phyloP scores from a whole-genome alignment of 2,113 vertebrate species.

The Eidolon helvum region DNA sequence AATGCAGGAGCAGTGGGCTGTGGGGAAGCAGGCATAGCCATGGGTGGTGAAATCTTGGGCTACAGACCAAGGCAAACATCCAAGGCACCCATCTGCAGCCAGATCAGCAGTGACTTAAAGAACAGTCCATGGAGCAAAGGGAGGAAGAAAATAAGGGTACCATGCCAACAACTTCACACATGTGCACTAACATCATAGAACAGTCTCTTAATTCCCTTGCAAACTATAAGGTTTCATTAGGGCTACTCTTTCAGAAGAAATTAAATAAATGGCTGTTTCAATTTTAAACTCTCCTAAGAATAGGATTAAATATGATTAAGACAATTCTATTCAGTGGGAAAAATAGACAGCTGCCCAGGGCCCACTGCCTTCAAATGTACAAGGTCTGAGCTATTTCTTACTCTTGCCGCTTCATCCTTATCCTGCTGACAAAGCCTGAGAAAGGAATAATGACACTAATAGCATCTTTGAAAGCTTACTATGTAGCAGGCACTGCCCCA shows the following conservation, averaged over 20 bases:
- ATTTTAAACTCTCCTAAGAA: constrained; percentile 1
- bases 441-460: not conserved
- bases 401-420: not conserved
- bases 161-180: accelerated
- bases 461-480: not conserved
- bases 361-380: not conserved
- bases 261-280: constrained; percentile 1
- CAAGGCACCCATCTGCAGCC: not conserved
- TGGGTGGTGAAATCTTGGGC: accelerated
- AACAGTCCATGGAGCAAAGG: not conserved
- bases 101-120: not conserved
- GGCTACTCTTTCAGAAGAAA: constrained; percentile 39
- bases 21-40: not conserved
- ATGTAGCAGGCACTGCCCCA: accelerated
- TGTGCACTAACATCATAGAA: not conserved
- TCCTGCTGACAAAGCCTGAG: not conserved
- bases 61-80: not conserved
- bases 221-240: not conserved
- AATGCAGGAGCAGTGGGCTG: accelerated
- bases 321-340: not conserved
- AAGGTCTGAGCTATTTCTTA: not conserved
- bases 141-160: not conserved
- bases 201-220: not conserved
- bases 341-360: not conserved
- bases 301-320: constrained; percentile 40